Evolutionary conservation across 1,140 invertebrate species (phyloP), one percentile per base, ranked within the genome.

Genomic region (Eubasilissa regina): DNA sequence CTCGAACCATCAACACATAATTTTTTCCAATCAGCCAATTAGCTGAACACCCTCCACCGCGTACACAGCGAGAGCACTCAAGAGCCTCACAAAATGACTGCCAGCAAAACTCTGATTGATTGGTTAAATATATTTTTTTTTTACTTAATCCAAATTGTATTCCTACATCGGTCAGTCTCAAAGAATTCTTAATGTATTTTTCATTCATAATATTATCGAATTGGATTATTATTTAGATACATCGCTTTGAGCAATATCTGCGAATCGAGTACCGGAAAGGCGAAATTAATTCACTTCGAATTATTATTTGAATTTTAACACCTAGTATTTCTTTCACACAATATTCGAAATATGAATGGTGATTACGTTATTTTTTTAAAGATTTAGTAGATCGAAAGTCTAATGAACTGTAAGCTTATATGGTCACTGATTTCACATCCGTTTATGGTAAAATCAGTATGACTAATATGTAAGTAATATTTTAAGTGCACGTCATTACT

Each of bases 291-390:
- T 70, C 47, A 12, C n/a, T 15, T 13, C 15, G 66, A n/a, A 13
- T 70, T 70, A 70, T 13, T 12, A 70, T 70, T 70, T 53, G 15
- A 35, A 35, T 13, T 64, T 64, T 25, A 70, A 48, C 66, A 70
- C 47, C 21, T 17, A 51, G 48, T 51, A 51, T 3, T 51, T 51
- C 8, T 8, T 51, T 15, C 8, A 51, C 48, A 51, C 25, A 35
- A 35, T 35, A 35, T 1, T 6, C 25, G 25, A 35, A 35, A 35
- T 35, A 6, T 6, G 25, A 35, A 35, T 35, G 6, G 25, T 35
- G 25, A 35, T 35, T 35, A 1, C 25, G 25, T 35, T n/a, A n/a
- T n/a, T n/a, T 35, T 35, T 35, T 35, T 35, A 35, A 35, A 6
- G 1, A 6, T 35, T 3, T 3, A 35, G 25, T 6, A 35, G 25